Evolutionary conservation across 1,140 invertebrate species (phyloP).

Genomic region (Pogonomyrmex barbatus): DNA sequence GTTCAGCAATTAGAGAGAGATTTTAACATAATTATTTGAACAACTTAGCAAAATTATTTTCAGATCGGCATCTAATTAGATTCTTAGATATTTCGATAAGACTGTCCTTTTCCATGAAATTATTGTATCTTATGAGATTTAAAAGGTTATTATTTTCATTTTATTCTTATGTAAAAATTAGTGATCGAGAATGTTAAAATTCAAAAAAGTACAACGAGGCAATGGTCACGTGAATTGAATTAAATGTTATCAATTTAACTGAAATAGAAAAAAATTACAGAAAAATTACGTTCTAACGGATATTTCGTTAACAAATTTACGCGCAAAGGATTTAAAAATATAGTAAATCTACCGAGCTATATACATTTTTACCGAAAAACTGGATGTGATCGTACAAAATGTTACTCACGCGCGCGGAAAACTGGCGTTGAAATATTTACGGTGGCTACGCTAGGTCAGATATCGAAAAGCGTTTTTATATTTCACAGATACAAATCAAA

Average conservation of each 20-base stretch:
- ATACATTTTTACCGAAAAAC: constrained; percentile 27
- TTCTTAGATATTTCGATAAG: too few species aligned
- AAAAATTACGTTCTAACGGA: background rate
- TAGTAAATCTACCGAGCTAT: constrained; percentile 4
- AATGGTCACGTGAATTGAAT: background rate
- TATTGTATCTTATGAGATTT: background rate
- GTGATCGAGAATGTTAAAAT: constrained; percentile 38
- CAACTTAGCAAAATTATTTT: too few species aligned
- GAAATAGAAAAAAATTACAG: background rate
- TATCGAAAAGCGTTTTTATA: constrained; percentile 23
- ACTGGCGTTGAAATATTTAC: constrained; percentile 40
- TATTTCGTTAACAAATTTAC: background rate
- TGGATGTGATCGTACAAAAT: constrained; percentile 32
- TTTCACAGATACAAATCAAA: constrained; percentile 20
- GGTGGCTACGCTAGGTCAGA: background rate
- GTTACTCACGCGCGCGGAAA: constrained; percentile 40
- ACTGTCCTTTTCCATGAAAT: background rate
- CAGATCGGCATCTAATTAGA: too few species aligned
- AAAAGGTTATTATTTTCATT: background rate
- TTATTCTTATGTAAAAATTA: background rate
- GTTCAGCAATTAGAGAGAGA: too few species aligned
- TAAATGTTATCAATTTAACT: background rate
- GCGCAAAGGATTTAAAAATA: background rate
- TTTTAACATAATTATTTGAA: too few species aligned
- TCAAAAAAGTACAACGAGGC: background rate